Percentiles rank a stretch among this genome's conserved stretches.
Conservation (phyloP, 2,888 invertebrate genomes). For the Eristalis intricaria region DNA sequence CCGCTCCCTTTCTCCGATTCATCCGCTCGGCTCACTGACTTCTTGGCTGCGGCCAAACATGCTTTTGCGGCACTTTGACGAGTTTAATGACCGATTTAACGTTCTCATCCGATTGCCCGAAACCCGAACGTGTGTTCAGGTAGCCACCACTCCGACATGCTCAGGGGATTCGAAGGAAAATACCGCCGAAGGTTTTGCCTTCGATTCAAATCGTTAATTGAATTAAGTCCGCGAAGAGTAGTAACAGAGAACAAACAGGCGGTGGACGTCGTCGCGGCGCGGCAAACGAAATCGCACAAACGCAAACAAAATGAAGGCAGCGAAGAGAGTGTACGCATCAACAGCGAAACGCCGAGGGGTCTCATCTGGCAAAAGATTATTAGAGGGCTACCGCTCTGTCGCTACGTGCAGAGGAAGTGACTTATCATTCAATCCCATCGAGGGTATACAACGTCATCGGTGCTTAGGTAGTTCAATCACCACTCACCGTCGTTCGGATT, state of each 20-base stretch:
- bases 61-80: slow-evolving; percentile 46
- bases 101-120: slow-evolving; percentile 48
- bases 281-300: slow-evolving; percentile 15
- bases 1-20: background rate
- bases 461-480: slow-evolving; percentile 42
- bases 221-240: slow-evolving; percentile 52
- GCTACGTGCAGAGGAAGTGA: slow-evolving; percentile 39
- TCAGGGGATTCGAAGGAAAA: background rate
- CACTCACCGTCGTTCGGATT: slow-evolving; percentile 2
- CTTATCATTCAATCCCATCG: slow-evolving; percentile 37
- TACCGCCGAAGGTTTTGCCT: slow-evolving; percentile 39
- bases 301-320: background rate
- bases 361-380: background rate
- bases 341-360: background rate
- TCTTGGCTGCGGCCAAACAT: slow-evolving; percentile 16
- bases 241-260: background rate
- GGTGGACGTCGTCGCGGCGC: background rate
- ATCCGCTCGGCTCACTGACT: background rate
- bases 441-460: slow-evolving; percentile 8
- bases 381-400: slow-evolving; percentile 1
- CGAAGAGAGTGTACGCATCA: background rate
- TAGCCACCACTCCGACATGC: background rate
- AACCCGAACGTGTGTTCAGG: slow-evolving; percentile 25
- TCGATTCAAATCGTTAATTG: slow-evolving; percentile 55
- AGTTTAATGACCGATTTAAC: slow-evolving; percentile 68